Evolutionary conservation across 2,797 vertebrate genomes (phyloP), one percentile per base, ranked within the genome.

Genomic region (Microctenopoma stevenorrisi): DNA sequence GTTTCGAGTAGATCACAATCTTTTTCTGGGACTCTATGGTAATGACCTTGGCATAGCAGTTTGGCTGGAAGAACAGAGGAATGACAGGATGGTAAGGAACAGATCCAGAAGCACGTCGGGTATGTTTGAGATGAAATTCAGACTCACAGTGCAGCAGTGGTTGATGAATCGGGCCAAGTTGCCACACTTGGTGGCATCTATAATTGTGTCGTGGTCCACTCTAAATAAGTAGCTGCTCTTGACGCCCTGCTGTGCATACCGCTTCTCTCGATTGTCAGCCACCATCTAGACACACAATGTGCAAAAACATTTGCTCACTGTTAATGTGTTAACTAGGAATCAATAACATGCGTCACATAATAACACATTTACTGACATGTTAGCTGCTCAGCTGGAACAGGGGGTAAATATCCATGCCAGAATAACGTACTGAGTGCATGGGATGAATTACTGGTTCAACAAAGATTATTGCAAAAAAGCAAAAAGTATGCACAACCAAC

Each of bases 11-110:
- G 84, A 98, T 98, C 71, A 98, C 96, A 0, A 98, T 98, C 86
- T 97, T 97, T 86, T 98, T 98, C 94, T 98, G 96, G 11, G 96
- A 95, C 89, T 98, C 96, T 2, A 98, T 96, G 86, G 96, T 97
- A 92, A 97, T 98, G 15, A 98, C 96, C 93, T 98, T 98, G 78
- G 96, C 96, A 6, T 98, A 97, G 89, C 96, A 98, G 87, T 96
- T 98, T 63, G 96, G 96, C 96, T 97, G 70, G 0, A 69, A 22
- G 25, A 12, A 28, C 3, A 63, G 22, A 48, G 18, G 4, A 48
- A 28, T 0, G 9, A 57, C 1, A 18, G 14, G 47, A 5, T 0
- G 6, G 37, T 86, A 8, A 79, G 25, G 7, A 33, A 46, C 47
- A n/a, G 11, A 11, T 26, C 1, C 44, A 51, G 0, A 40, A 40